These are phyloP conservation scores for Lemur catta DNA, from an alignment of 2,797 vertebrate genomes.

Conservation along the genomic window DNA sequence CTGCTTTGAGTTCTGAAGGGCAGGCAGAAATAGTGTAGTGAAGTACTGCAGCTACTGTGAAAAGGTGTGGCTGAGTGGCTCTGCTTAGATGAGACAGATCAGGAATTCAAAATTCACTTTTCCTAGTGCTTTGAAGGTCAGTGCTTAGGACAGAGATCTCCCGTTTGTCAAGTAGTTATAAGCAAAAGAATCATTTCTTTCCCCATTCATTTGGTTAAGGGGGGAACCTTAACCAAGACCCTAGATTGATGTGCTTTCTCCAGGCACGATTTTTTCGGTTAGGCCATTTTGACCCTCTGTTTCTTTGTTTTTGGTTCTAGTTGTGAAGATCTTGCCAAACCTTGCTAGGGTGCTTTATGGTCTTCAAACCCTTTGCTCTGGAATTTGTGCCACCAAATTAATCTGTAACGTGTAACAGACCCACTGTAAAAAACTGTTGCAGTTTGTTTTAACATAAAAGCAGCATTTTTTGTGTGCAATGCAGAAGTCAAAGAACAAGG, in stretches of 20 bases:
- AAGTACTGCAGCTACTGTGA: neutral
- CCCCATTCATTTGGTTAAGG: neutral
- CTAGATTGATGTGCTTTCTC: neutral
- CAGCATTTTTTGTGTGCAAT: neutral
- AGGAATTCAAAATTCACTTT: neutral
- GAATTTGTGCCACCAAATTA: neutral
- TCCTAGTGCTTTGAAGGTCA: neutral
- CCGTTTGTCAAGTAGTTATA: neutral
- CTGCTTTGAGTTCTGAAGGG: slow-evolving; percentile 56
- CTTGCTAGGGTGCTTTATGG: neutral
- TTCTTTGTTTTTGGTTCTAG: neutral
- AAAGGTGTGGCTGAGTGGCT: neutral
- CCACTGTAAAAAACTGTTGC: neutral
- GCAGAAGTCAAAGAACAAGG: slow-evolving; percentile 6
- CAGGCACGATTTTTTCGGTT: neutral
- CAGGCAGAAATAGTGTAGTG: neutral
- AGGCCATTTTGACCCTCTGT: neutral
- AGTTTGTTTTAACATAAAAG: slow-evolving; percentile 4
- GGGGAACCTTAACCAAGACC: neutral
- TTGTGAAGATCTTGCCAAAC: neutral
- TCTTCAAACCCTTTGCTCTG: neutral
- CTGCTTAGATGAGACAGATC: neutral
- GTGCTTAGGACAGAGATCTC: neutral
- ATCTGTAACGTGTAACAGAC: neutral
- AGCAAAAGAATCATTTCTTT: neutral